phyloP scores from a whole-genome alignment of 2,888 invertebrate species.

The Ametastegia equiseti region DNA sequence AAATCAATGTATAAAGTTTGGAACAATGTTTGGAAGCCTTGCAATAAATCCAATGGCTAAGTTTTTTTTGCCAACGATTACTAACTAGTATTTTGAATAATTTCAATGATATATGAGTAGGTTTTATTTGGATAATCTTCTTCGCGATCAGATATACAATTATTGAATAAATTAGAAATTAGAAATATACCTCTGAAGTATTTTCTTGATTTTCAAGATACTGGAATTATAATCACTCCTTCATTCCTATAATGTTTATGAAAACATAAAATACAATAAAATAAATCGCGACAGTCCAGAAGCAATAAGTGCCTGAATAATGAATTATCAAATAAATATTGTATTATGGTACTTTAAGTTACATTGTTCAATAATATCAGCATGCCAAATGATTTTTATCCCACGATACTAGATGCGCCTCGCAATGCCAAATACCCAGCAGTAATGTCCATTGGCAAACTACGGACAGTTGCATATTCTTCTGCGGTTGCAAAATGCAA shows the following conservation, averaged over 20 bases:
- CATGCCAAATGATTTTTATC: constrained; percentile 74
- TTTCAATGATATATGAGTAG: background rate
- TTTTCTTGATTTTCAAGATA: background rate
- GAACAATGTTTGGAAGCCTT: constrained; percentile 10
- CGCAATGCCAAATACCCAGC: constrained; percentile 92
- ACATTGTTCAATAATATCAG: background rate
- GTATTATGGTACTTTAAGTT: background rate
- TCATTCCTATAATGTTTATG: background rate
- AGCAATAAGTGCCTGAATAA: constrained; percentile 19
- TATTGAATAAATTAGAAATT: background rate
- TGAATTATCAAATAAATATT: constrained; percentile 5
- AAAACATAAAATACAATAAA: background rate
- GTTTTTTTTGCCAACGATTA: background rate
- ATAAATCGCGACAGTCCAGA: constrained; percentile 41
- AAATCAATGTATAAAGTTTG: constrained; percentile 38
- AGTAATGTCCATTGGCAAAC: constrained; percentile 93
- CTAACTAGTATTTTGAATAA: background rate
- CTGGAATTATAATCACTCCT: background rate
- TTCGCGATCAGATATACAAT: background rate
- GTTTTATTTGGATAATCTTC: too few relatives aligned
- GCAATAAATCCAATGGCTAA: constrained; percentile 34
- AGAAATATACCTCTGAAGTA: background rate
- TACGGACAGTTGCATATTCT: constrained; percentile 91
- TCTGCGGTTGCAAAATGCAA: constrained; percentile 90
- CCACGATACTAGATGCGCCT: constrained; percentile 88